phyloP scores from a whole-genome alignment of 2,888 invertebrate genomes.

The Eupithecia insigniata region DNA sequence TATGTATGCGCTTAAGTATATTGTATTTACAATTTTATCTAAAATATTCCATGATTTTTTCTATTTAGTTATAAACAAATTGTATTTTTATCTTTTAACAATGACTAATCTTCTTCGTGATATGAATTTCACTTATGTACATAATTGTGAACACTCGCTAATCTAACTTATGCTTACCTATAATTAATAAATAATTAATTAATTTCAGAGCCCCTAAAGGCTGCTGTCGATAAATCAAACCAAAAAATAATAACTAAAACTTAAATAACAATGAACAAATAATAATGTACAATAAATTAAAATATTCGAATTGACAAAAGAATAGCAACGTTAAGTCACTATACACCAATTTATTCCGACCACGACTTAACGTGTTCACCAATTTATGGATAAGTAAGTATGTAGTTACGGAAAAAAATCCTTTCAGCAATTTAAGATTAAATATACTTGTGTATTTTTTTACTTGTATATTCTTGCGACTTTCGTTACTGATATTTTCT shows the following conservation, averaged over 20 bases:
- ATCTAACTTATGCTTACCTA: not conserved
- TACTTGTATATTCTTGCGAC: too few species aligned
- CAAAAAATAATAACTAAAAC: not conserved
- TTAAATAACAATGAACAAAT: not conserved
- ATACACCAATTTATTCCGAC: not conserved
- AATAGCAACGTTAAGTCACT: not conserved
- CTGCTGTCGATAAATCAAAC: not conserved
- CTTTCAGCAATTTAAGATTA: not conserved
- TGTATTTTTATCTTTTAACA: not conserved
- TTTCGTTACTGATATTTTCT: not conserved
- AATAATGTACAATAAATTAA: not conserved
- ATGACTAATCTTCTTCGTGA: not conserved
- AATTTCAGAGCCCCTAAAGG: not conserved
- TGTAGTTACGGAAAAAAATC: not conserved
- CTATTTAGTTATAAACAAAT: too few species aligned
- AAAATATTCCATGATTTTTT: slow-evolving; percentile 5
- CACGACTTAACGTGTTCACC: not conserved
- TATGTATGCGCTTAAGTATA: not conserved
- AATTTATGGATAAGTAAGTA: not conserved
- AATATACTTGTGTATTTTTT: too few species aligned
- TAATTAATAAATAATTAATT: too few species aligned
- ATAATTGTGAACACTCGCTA: not conserved
- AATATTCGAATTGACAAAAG: not conserved
- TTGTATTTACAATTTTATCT: slow-evolving; percentile 19
- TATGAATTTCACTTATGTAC: slow-evolving; percentile 2